Evolutionary conservation across 2,113 vertebrate genomes (phyloP).

Genomic region (Passer domesticus): DNA sequence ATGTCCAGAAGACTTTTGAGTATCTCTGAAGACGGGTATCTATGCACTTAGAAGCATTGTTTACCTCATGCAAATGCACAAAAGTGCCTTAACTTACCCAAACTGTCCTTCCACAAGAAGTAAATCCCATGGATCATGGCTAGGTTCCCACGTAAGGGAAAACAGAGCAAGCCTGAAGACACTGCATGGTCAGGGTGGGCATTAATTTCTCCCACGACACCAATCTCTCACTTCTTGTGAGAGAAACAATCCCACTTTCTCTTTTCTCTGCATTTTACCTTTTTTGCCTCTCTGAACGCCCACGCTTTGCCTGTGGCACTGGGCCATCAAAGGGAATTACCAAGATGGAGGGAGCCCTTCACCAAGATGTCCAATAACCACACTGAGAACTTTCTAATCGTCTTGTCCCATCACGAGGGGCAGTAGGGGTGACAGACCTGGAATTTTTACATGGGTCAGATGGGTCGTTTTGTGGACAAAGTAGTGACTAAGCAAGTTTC

Average conservation of each 20-base stretch:
- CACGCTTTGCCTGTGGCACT: neutral
- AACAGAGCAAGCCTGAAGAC: neutral
- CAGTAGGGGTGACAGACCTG: neutral
- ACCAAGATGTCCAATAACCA: neutral
- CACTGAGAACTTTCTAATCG: neutral
- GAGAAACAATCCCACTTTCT: neutral
- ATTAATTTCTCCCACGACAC: neutral
- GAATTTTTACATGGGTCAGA: neutral
- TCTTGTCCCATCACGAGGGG: fast-evolving
- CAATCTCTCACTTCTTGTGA: neutral
- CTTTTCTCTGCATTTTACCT: neutral
- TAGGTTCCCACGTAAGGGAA: neutral
- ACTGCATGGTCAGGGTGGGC: too few species aligned
- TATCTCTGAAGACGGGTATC: neutral
- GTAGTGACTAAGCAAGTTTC: neutral
- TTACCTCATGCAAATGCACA: neutral
- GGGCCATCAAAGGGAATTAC: neutral
- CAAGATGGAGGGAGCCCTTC: fast-evolving
- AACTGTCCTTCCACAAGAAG: neutral
- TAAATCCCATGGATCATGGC: neutral
- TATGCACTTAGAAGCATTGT: neutral
- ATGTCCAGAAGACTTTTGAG: neutral
- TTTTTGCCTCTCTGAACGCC: neutral
- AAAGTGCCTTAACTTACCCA: neutral
- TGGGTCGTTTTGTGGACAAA: neutral